Evolutionary conservation across 2,113 vertebrate species (phyloP), one percentile per base, ranked within the genome.

Genomic region (Rissa tridactyla): DNA sequence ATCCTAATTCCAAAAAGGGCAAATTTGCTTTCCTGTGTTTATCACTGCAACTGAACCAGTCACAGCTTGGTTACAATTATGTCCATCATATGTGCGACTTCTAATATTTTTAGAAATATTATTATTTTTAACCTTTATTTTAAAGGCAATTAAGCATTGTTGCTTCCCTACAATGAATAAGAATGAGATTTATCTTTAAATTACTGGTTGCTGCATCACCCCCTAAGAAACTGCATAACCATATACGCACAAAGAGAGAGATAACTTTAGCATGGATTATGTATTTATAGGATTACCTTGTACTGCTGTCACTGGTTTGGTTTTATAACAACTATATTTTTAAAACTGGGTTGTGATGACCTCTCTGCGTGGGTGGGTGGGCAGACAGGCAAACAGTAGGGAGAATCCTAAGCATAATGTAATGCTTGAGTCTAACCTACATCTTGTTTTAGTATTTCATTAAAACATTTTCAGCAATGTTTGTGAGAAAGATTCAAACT

Each of bases 251-350:
- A 65, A 15, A 60, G 20, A 82, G 15, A 82, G 62, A 52, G 19
- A 77, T 17, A 88, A 91, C 46, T 92, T 94, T 14, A 85, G 86
- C 58, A 70, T 49, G 64, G 82, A 96, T 90, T 96, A 94, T 36
- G 49, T 85, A 93, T 92, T 96, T 94, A 92, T 69, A 94, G 91
- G 57, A 93, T 92, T 94, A 96, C 65, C 64, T 90, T 38, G 60
- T 38, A 77, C 49, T 79, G 75, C 87, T 94, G 72, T 46, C 30
- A 58, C 40, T 87, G 25, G 27, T 79, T 82, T 54, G 36, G 88
- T 95, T 96, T 95, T 94, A 26, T 91, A 96, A 96, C 65, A 57
- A 62, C 49, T 61, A 2, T 57, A 94, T 91, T 91, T 96, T 92
- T 64, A 94, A 95, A 95, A 84, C 69, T 72, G 60, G 73, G 65